Evolutionary conservation across 2,888 invertebrate genomes (phyloP).

Genomic region (Aromia moschata): DNA sequence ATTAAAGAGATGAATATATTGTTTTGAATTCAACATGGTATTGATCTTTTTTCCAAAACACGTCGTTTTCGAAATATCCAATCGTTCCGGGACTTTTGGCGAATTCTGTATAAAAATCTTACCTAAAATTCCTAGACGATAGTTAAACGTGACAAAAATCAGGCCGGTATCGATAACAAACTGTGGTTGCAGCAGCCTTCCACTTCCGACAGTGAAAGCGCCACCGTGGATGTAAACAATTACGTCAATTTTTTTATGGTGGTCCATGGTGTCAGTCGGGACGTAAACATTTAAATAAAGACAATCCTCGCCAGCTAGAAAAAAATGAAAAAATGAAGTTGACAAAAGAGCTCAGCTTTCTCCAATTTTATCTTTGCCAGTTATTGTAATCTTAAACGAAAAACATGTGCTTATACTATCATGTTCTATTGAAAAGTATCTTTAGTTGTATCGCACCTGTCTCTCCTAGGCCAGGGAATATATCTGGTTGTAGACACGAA

Average conservation of each 20-base stretch:
- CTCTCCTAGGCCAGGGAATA: too few species aligned
- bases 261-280: constrained; percentile 62
- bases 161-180: constrained; percentile 59
- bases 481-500: neutral
- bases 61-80: too few species aligned
- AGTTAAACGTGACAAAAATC: constrained; percentile 53
- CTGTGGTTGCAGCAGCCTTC: constrained; percentile 61
- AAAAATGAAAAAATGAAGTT: neutral
- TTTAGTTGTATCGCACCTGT: neutral
- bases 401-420: constrained; percentile 51
- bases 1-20: too few species aligned
- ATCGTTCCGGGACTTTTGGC: too few species aligned
- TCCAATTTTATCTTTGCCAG: neutral
- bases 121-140: constrained; percentile 55
- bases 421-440: constrained; percentile 48
- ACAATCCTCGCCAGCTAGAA: constrained; percentile 73
- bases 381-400: neutral
- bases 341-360: neutral
- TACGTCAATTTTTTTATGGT: constrained; percentile 59
- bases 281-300: constrained; percentile 71
- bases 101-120: too few species aligned
- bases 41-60: too few species aligned
- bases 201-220: constrained; percentile 60
- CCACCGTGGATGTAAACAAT: constrained; percentile 64
- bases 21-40: too few species aligned